Percentiles rank a stretch among this genome's conserved stretches.
These are phyloP conservation scores for Drosophila neonasuta DNA, from an alignment of 2,888 invertebrate species.

Conservation along the genomic window DNA sequence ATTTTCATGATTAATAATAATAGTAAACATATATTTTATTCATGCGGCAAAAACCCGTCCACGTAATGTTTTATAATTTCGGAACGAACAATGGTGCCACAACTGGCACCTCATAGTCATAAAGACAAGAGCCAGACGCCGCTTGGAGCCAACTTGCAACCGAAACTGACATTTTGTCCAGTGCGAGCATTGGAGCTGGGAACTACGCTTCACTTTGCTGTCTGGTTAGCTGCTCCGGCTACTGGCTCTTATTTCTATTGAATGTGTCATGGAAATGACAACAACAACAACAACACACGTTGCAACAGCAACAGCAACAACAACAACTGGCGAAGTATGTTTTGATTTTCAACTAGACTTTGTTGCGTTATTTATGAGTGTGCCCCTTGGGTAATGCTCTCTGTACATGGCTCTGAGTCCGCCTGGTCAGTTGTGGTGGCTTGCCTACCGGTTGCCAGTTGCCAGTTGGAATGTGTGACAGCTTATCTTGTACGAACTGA, in stretches of 20 bases:
- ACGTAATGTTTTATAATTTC: constrained; percentile 40
- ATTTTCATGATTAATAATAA: constrained; percentile 67
- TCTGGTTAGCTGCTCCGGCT: constrained; percentile 56
- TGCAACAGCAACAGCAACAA: constrained; percentile 32
- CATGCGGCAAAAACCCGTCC: constrained; percentile 12
- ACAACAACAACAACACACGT: constrained; percentile 35
- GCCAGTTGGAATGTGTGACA: constrained; percentile 76
- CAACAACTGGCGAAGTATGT: constrained; percentile 53
- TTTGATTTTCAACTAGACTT: constrained; percentile 76
- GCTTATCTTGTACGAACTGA: constrained; percentile 80
- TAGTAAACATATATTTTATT: constrained; percentile 15
- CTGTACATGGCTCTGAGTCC: constrained; percentile 6
- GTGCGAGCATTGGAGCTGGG: constrained; percentile 31
- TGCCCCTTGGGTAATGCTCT: constrained; percentile 17
- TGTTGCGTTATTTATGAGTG: constrained; percentile 61
- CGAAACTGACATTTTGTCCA: constrained; percentile 68
- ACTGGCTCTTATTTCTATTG: constrained; percentile 75
- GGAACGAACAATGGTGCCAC: constrained; percentile 66
- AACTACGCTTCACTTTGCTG: constrained; percentile 42
- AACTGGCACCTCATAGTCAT: constrained; percentile 74
- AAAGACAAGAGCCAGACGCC: constrained; percentile 64
- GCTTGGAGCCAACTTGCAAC: constrained; percentile 39
- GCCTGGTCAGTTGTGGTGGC: constrained; percentile 39
- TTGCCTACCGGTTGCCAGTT: constrained; percentile 42
- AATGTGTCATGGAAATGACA: constrained; percentile 71